These are phyloP conservation scores for Danaus melanippus DNA, from an alignment of 1,140 invertebrate species.

Conservation along the genomic window DNA sequence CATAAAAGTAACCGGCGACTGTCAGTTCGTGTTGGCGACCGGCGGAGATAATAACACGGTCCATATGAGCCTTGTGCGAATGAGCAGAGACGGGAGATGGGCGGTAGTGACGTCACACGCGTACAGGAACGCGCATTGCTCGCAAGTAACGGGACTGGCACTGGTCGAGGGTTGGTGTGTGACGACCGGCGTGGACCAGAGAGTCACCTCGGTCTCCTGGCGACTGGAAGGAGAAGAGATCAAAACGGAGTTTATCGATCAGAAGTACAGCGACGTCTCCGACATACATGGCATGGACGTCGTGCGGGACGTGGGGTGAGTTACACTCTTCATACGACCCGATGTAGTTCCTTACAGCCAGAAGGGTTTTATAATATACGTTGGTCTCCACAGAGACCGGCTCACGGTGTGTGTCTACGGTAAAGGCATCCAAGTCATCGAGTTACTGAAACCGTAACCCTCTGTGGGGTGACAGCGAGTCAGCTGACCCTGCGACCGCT, in stretches of 20 bases:
- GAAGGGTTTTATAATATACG: background rate
- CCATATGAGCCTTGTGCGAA: slow-evolving; percentile 42
- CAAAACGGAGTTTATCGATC: slow-evolving; percentile 45
- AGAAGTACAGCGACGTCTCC: slow-evolving; percentile 69
- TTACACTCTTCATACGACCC: background rate
- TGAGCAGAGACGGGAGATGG: no score
- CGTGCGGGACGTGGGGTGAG: slow-evolving; percentile 28
- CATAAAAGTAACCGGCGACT: slow-evolving; percentile 47
- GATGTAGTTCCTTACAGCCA: background rate
- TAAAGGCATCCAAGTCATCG: slow-evolving; percentile 67
- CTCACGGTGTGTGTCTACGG: slow-evolving; percentile 68
- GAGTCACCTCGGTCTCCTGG: slow-evolving; percentile 67
- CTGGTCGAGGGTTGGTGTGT: slow-evolving; percentile 67
- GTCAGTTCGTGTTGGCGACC: slow-evolving; percentile 72
- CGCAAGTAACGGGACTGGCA: slow-evolving; percentile 77
- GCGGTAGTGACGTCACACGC: no score
- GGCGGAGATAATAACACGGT: slow-evolving; percentile 83
- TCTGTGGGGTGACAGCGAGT: no score
- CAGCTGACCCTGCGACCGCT: no score
- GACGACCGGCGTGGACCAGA: slow-evolving; percentile 76
- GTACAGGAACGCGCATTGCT: slow-evolving; percentile 63
- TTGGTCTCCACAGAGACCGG: slow-evolving; percentile 34
- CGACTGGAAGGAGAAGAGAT: slow-evolving; percentile 30
- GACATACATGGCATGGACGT: slow-evolving; percentile 77
- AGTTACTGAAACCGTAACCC: no score